Evolutionary conservation across 2,888 invertebrate genomes (phyloP), one percentile per base, ranked within the genome.

Genomic region (Scaptomyza cyrtandrae): DNA sequence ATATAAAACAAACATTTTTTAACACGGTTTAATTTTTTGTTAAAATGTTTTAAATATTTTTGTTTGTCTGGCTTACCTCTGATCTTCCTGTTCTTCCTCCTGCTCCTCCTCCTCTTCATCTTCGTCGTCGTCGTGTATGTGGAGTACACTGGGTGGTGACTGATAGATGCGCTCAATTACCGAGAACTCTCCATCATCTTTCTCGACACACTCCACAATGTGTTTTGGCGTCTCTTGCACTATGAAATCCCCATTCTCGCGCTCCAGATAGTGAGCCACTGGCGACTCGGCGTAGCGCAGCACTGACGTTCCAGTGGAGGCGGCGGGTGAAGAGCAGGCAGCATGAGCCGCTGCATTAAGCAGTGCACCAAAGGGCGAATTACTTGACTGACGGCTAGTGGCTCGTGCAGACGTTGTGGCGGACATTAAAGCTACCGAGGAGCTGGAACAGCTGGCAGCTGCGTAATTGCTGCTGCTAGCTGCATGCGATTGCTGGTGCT

Each of bases 161-260:
- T 91, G 91, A 76, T 92, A 90, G 44, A 92, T 91, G 65, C 92
- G 91, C 68, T 92, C 92, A 56, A 92, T 92, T n/a, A 92, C 92
- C 10, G 92, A 91, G 77, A 92, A 92, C 57, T 92, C 91, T 0
- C 92, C 92, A 71, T 91, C 90, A 16, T 92, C 92, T 55, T 90
- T 91, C 69, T 92, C 92, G 10, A 92, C 91, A 43, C 92, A 92
- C 66, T 92, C 92, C 2, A 92, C 92, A 67, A 92, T 90, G 33
- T 91, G 92, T 55, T 91, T 92, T 19, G 92, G 92, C 11, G 91
- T 91, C 71, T 92, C 92, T 63, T 92, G 92, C 9, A 92, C 91
- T 61, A 92, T 91, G 57, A 92, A 92, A 61, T 92, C 92, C 3
- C 92, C 92, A 63, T 92, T 92, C 9, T 92, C 92, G 3, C 92